phyloP scores from a whole-genome alignment of 2,797 vertebrate genomes.

The Benthosema pterotum region DNA sequence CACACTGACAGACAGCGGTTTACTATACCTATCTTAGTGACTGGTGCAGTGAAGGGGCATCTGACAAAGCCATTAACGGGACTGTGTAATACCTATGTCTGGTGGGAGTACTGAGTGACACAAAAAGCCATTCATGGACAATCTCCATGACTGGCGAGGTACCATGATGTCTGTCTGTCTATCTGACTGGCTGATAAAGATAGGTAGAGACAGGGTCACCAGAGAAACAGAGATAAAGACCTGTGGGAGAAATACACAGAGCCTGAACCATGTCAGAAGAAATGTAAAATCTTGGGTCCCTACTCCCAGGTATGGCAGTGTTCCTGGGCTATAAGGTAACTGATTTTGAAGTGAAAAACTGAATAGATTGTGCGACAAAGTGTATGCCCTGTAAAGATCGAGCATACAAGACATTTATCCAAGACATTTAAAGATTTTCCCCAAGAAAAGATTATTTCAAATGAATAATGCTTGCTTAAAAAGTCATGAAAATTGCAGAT shows the following conservation, averaged over 20 bases:
- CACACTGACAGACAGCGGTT: slow-evolving; percentile 56
- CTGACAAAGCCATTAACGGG: slow-evolving; percentile 81
- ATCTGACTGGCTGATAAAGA: slow-evolving; percentile 32
- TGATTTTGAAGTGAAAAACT: too few relatives aligned
- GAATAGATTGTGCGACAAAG: too few relatives aligned
- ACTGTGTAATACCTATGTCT: slow-evolving; percentile 75
- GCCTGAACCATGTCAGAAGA: slow-evolving; percentile 23
- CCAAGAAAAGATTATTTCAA: too few relatives aligned
- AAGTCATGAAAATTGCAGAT: too few relatives aligned
- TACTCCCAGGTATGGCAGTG: too few relatives aligned
- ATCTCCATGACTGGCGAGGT: slow-evolving; percentile 65
- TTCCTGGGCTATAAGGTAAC: too few relatives aligned
- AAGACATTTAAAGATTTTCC: slow-evolving; percentile 38
- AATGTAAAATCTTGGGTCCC: slow-evolving; percentile 4
- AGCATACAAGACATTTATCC: too few relatives aligned
- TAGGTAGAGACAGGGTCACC: slow-evolving; percentile 46
- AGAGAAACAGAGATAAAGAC: slow-evolving; percentile 48
- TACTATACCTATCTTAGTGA: slow-evolving; percentile 66
- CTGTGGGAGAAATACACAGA: slow-evolving; percentile 17
- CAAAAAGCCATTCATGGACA: slow-evolving; percentile 71
- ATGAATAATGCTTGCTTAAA: too few relatives aligned
- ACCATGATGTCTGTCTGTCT: slow-evolving; percentile 46
- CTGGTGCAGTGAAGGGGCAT: slow-evolving; percentile 73
- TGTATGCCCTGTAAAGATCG: too few relatives aligned
- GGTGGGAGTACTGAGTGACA: slow-evolving; percentile 60